Conservation (phyloP, 2,797 vertebrate genomes). For the Sebastes kiyomatsui region DNA sequence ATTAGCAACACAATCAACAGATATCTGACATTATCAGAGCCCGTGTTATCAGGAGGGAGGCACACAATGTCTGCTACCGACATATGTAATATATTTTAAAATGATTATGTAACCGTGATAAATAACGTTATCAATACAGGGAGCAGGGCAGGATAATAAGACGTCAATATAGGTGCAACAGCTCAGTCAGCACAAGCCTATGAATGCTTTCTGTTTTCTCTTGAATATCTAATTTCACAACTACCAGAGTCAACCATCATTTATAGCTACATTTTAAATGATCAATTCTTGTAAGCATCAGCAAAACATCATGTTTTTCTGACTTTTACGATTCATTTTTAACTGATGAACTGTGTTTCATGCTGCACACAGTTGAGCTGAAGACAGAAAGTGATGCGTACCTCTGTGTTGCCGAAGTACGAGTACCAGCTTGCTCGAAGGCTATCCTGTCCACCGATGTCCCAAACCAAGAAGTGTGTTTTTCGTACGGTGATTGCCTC, state of each 20-base stretch:
- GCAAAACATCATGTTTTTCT: neutral
- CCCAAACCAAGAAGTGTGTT: conserved; percentile 90
- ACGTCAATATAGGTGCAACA: neutral
- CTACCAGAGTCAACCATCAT: neutral
- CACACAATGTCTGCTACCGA: neutral
- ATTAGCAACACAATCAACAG: neutral
- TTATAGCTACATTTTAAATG: neutral
- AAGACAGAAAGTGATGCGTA: conserved; percentile 28
- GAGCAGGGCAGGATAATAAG: neutral
- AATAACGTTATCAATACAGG: conserved; percentile 2
- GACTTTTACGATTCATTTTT: neutral
- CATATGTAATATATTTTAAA: neutral
- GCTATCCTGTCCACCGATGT: conserved; percentile 88
- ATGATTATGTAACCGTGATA: conserved; percentile 13
- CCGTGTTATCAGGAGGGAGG: neutral
- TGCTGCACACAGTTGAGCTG: neutral
- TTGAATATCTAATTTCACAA: neutral
- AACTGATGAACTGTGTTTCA: neutral
- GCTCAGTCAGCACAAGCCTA: neutral
- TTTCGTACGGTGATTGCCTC: conserved; percentile 86
- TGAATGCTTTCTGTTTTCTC: neutral
- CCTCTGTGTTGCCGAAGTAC: conserved; percentile 89
- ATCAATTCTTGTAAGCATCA: neutral
- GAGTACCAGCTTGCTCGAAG: conserved; percentile 86
- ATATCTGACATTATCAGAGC: neutral